Base-by-base conservation (phyloP, 64 coral and sea anemone genomes). In the Catalaphyllia jardinei region DNA sequence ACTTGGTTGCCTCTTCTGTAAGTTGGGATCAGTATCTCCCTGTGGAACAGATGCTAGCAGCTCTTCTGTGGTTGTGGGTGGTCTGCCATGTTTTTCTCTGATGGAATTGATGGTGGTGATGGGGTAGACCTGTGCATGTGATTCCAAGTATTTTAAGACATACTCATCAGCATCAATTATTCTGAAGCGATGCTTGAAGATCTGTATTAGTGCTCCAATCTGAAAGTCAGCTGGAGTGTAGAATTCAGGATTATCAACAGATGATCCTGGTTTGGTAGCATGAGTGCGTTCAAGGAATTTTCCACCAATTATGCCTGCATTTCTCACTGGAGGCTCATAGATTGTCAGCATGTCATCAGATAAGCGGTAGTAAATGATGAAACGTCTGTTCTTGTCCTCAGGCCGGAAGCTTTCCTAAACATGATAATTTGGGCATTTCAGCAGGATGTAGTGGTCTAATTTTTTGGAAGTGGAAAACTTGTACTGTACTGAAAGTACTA, bases 261-360 rank as follows among this genome's bases (percentile, higher is more conserved):
- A 90, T 38, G 94, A 95, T 2, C 97, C 94, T 67, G 97, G 94
- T 75, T 99, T 99, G 22, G 86, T 89, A 20, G 94, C 97, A 85
- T 86, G 79, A 7, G 97, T 99, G 17, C 97, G 94, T 59, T 99
- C 90, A 10, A 99, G 91, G 72, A 99, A 99, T 85, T 99, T 95
- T 22, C 97, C 97, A 89, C 97, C 91, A 83, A 99, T 91, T 52
- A 99, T 99, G 31, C 97, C 97, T 38, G 97, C 97, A 93, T 99
- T 99, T 80, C 97, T 92, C 1, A 95, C 89, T 60, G 97, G 94
- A 35, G 97, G 94, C 67, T 99, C 97, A 46, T 99, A 99, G 73
- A 99, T 99, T 79, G 97, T 99, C 78, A 93, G 62, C 97, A 99
- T 99, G 77, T 99, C 97, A 62, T 99, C 97, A 20, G 97, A 87